Conservation (phyloP, 2,888 invertebrate genomes). For the Pammene fasciana region DNA sequence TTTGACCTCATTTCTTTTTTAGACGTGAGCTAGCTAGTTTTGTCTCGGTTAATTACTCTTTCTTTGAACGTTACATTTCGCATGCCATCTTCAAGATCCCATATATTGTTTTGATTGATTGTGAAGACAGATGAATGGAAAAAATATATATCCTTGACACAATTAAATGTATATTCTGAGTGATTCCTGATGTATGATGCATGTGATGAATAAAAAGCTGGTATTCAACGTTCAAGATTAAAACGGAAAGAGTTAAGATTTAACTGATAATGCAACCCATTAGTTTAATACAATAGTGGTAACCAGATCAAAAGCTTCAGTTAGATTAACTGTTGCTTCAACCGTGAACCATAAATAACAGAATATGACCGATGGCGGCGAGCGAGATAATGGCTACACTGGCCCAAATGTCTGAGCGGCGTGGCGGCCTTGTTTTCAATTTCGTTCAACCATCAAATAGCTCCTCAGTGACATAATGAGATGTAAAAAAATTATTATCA, state of each 20-base stretch:
- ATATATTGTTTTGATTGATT: conserved; percentile 22
- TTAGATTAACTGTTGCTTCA: conserved; percentile 40
- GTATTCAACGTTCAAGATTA: background rate
- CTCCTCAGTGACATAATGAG: conserved; percentile 61
- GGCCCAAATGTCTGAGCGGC: conserved; percentile 71
- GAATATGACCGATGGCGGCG: conserved; percentile 46
- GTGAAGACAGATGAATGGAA: conserved; percentile 9
- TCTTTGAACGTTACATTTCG: conserved; percentile 24
- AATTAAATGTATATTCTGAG: conserved; percentile 12
- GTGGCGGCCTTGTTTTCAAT: conserved; percentile 80
- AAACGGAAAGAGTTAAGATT: background rate
- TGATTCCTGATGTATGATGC: background rate
- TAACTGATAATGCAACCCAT: conserved; percentile 1
- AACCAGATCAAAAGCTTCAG: conserved; percentile 31
- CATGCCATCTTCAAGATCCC: conserved; percentile 9
- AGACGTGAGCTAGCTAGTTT: conserved; percentile 51
- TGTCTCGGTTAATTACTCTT: conserved; percentile 36
- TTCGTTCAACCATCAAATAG: conserved; percentile 63
- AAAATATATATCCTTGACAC: conserved; percentile 13
- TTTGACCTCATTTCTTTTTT: conserved; percentile 73
- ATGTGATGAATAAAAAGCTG: background rate
- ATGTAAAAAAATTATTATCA: conserved; percentile 36
- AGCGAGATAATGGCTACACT: conserved; percentile 53
- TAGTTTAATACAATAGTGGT: conserved; percentile 26
- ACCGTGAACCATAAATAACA: conserved; percentile 52